These are phyloP conservation scores for Emydura subglobosa DNA, from an alignment of 2,113 vertebrate species.

Conservation along the genomic window DNA sequence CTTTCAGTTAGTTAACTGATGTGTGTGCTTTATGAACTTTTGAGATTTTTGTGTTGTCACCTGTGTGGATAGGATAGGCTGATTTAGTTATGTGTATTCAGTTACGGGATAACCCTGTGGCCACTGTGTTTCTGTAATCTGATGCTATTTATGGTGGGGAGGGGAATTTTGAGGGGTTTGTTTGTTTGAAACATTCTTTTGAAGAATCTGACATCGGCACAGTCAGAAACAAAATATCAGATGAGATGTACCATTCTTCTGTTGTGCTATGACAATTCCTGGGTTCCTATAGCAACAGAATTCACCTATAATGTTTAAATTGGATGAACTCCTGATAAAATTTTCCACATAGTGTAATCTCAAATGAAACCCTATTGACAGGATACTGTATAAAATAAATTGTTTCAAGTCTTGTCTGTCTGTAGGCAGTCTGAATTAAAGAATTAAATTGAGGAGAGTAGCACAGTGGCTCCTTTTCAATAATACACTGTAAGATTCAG, in stretches of 20 bases:
- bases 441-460: slow-evolving; percentile 12
- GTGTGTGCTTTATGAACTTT: accelerated
- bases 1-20: not conserved
- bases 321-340: slow-evolving; percentile 54
- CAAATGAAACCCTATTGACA: slow-evolving; percentile 18
- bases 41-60: not conserved
- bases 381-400: slow-evolving; percentile 58
- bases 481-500: not conserved
- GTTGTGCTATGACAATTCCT: slow-evolving; percentile 1
- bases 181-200: not conserved
- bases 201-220: not conserved
- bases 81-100: not conserved
- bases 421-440: slow-evolving; percentile 48
- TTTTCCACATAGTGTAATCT: slow-evolving; percentile 53
- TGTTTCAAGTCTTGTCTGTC: not conserved
- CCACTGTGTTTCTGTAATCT: not conserved
- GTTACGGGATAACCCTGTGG: not conserved
- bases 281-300: slow-evolving; percentile 48
- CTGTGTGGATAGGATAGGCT: not conserved
- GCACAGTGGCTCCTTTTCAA: not conserved
- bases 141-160: not conserved
- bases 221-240: slow-evolving; percentile 25
- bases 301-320: slow-evolving; percentile 50
- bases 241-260: not conserved
- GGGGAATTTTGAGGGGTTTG: not conserved